phyloP scores from a whole-genome alignment of 2,113 vertebrate species.

The Stegostoma tigrinum region DNA sequence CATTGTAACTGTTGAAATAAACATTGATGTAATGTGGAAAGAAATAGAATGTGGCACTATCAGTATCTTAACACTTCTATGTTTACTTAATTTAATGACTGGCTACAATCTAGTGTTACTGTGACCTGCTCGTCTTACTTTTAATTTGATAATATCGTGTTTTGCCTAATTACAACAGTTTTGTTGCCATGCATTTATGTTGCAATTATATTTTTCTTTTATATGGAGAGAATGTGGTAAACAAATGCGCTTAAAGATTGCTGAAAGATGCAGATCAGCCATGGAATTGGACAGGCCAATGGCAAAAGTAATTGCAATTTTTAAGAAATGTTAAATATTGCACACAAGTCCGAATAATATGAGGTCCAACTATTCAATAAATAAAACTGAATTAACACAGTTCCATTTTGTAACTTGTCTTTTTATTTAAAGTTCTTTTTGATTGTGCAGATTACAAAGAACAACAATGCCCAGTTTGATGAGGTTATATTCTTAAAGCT shows the following conservation, averaged over 20 bases:
- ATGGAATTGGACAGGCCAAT: background rate
- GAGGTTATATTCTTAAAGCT: background rate
- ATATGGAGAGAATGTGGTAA: background rate
- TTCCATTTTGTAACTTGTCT: background rate
- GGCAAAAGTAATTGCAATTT: background rate
- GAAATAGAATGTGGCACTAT: background rate
- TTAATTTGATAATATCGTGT: constrained; percentile 16
- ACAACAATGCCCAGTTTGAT: background rate
- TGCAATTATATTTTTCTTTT: background rate
- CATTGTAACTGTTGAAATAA: background rate
- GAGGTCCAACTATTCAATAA: constrained; percentile 7
- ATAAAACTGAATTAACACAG: constrained; percentile 2
- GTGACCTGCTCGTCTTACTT: background rate
- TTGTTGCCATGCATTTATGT: background rate
- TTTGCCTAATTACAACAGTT: background rate
- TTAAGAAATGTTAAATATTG: constrained; percentile 22
- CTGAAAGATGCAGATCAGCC: background rate
- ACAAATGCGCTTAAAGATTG: background rate
- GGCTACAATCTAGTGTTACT: background rate
- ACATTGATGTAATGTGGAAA: background rate
- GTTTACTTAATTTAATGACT: background rate
- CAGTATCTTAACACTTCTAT: background rate
- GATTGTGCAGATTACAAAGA: background rate
- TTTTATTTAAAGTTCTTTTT: background rate
- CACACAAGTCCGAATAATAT: background rate